Evolutionary conservation across 1,140 invertebrate genomes (phyloP), one percentile per base, ranked within the genome.

Genomic region (Archivesica marissinica): DNA sequence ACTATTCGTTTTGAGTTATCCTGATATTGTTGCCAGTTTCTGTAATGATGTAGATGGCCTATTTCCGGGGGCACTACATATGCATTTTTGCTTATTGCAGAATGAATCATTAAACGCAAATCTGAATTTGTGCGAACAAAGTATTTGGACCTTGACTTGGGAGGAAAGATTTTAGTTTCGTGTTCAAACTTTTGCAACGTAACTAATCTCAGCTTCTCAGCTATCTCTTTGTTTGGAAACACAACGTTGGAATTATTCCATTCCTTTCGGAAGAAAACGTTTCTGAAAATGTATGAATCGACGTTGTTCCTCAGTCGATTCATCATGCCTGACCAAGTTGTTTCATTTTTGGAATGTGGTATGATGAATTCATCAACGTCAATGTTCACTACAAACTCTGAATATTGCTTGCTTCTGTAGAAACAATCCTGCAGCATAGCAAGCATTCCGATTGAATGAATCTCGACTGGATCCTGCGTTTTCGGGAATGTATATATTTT

Each of bases 401-500:
- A 74, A 28, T 47, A 2, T 17, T 61, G 15, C 33, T 61, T 75
- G 17, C 50, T 61, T 75, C 70, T 59, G 30, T 74, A 61, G 17
- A 83, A 59, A 30, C 80, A 83, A 23, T 83, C 80, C 25, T 74
- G 25, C 50, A 83, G 33, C 15, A 39, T 28, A n/a, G 80, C 80
- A 20, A 64, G 7, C n/a, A 75, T 68, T 0, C 68, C 91, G 70
- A 90, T 91, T 78, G 90, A 92, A 54, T 90, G 88, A 44, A 91
- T 78, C 23, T 91, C 86, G 2, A 39, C 35, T 13, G 11, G 1
- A 20, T 7, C 28, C 1, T 44, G 28, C 0, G n/a, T 74, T 20
- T 56, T 79, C 3, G 86, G 87, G 85, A 87, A 90, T 25, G 80
- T 82, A 38, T 92, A 87, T 0, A 88, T 84, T 11, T 54, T 25